A percentile compares a stretch with the other conserved stretches of the same genome.
Conservation (phyloP, 1,140 invertebrate genomes). For the Drosophila albomicans region DNA sequence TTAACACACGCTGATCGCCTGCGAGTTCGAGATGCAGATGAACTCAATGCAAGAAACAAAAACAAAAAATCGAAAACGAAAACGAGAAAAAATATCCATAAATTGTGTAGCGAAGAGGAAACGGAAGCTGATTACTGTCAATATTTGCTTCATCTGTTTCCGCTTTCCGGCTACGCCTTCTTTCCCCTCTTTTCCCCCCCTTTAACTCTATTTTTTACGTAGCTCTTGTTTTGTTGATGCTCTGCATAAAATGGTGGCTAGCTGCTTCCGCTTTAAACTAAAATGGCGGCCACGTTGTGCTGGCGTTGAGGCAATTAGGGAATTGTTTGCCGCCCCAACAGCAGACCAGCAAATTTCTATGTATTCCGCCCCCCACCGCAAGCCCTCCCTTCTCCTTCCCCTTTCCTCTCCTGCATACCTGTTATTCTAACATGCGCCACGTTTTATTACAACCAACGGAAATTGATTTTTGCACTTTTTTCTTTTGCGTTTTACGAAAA, state of each 20-base stretch:
- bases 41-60: constrained; percentile 8
- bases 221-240: constrained; percentile 25
- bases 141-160: constrained; percentile 68
- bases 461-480: constrained; percentile 62
- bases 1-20: constrained; percentile 10
- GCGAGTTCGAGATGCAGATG: not conserved
- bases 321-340: constrained; percentile 46
- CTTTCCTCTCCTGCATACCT: constrained; percentile 16
- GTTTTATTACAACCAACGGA: constrained; percentile 65
- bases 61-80: too few species aligned
- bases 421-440: constrained; percentile 54
- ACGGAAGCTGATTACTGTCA: constrained; percentile 68
- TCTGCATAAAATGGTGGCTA: constrained; percentile 39
- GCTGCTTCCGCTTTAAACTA: constrained; percentile 49
- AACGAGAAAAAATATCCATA: constrained; percentile 3
- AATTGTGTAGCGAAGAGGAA: constrained; percentile 2
- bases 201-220: constrained; percentile 1
- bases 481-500: constrained; percentile 23
- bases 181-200: not conserved
- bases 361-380: not conserved
- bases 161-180: constrained; percentile 23
- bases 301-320: constrained; percentile 58
- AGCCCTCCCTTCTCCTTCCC: constrained; percentile 3
- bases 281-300: constrained; percentile 39
- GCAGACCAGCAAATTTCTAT: constrained; percentile 32